Percentiles rank a stretch among this genome's conserved stretches.
Conservation (phyloP, 37 sponge, comb jelly and placozoan species). For the Oopsacas minuta region DNA sequence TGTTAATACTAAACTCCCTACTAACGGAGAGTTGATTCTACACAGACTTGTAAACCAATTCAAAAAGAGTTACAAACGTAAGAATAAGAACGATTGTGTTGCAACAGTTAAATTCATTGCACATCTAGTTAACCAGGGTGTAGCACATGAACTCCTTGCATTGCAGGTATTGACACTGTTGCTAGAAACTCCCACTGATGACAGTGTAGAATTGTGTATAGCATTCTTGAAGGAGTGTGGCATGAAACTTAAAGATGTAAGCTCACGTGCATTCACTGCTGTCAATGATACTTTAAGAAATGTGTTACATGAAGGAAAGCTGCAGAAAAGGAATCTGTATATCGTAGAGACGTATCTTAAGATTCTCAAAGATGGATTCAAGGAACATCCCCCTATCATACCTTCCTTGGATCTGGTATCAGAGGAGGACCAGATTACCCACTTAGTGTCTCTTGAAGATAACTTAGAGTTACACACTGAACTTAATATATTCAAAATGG, state of each 20-base stretch:
- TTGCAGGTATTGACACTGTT: constrained; percentile 81
- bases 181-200: constrained; percentile 78
- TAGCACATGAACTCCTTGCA: constrained; percentile 80
- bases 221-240: constrained; percentile 86
- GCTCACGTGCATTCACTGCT: constrained; percentile 48
- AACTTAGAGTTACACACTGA: constrained; percentile 37
- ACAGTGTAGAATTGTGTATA: constrained; percentile 88
- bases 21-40: constrained; percentile 76
- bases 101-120: constrained; percentile 80
- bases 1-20: constrained; percentile 95
- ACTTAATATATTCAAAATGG: constrained; percentile 78
- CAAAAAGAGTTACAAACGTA: constrained; percentile 59
- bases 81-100: constrained; percentile 76
- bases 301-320: constrained; percentile 67
- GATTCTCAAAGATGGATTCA: constrained; percentile 80
- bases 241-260: constrained; percentile 49
- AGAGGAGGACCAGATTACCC: constrained; percentile 93
- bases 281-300: constrained; percentile 74
- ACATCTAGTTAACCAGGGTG: constrained; percentile 90
- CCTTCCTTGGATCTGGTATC: constrained; percentile 78
- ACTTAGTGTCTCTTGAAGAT: constrained; percentile 73
- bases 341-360: constrained; percentile 94
- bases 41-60: constrained; percentile 71
- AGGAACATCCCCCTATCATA: constrained; percentile 66
- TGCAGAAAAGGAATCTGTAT: constrained; percentile 76